Evolutionary conservation across 1,140 invertebrate species (phyloP).

Genomic region (Cyclargus thomasi): DNA sequence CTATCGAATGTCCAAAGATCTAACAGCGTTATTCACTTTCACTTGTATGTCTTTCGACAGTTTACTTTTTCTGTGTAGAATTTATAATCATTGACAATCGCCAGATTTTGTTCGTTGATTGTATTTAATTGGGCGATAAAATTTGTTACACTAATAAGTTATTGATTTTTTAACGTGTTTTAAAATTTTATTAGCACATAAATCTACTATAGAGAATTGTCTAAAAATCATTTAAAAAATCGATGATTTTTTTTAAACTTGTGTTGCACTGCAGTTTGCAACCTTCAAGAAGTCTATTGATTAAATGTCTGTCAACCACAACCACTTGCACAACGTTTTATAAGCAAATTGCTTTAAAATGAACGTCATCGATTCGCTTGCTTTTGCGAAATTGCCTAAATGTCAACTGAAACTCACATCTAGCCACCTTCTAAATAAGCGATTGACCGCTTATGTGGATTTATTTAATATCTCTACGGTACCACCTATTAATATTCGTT

Average conservation of each 20-base stretch:
- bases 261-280: background rate
- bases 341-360: background rate
- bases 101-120: background rate
- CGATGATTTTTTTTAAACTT: background rate
- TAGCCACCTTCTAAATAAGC: background rate
- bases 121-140: background rate
- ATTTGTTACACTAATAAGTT: background rate
- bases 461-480: background rate
- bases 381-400: background rate
- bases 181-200: background rate
- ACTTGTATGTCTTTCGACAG: background rate
- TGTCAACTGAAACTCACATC: background rate
- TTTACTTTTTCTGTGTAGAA: background rate
- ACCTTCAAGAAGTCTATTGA: background rate
- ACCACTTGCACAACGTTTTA: background rate
- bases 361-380: background rate
- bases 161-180: background rate
- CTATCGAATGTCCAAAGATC: background rate
- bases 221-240: background rate
- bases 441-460: background rate
- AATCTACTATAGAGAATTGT: background rate
- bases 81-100: background rate
- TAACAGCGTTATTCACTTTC: conserved; percentile 1
- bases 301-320: background rate
- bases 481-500: background rate